A percentile compares a stretch with the other conserved stretches of the same genome.
Evolutionary conservation across 2,888 invertebrate genomes (phyloP).

Genomic region (Melieria omissa): DNA sequence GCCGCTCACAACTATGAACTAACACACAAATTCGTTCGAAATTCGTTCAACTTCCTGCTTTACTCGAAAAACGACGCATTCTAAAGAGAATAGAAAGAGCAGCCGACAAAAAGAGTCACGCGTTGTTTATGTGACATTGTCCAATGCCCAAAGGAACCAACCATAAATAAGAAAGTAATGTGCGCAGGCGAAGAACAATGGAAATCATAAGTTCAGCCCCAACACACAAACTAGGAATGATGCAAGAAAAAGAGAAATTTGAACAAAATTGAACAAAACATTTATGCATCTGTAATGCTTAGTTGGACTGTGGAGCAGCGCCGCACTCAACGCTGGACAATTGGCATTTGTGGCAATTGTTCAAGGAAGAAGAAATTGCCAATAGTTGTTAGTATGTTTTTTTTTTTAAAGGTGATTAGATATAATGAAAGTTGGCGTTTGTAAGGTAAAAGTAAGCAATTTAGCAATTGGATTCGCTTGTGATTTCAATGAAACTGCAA

Average conservation of each 20-base stretch:
- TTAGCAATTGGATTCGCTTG: conserved; percentile 54
- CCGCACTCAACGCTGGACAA: too few relatives aligned
- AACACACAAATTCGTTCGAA: too few relatives aligned
- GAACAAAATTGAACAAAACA: too few relatives aligned
- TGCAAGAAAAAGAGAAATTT: not conserved
- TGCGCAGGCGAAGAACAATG: conserved; percentile 48
- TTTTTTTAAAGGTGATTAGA: not conserved
- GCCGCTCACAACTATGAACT: too few relatives aligned
- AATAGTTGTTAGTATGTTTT: conserved; percentile 23
- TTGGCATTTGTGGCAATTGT: too few relatives aligned
- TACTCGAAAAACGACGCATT: too few relatives aligned
- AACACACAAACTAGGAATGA: not conserved
- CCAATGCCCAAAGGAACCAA: conserved; percentile 26
- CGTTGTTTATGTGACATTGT: conserved; percentile 47
- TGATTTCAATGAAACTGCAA: not conserved
- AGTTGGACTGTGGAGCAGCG: too few relatives aligned
- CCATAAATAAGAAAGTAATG: conserved; percentile 57
- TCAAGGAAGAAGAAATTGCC: too few relatives aligned
- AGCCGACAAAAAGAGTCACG: too few relatives aligned
- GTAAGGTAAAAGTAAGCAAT: conserved; percentile 53
- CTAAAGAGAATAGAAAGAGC: too few relatives aligned
- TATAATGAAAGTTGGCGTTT: conserved; percentile 41
- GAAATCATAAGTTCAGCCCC: conserved; percentile 49
- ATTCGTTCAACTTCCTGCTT: too few relatives aligned
- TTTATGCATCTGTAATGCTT: too few relatives aligned